Evolutionary conservation across 2,797 vertebrate species (phyloP).

Genomic region (Hydrocynus forskahlii): DNA sequence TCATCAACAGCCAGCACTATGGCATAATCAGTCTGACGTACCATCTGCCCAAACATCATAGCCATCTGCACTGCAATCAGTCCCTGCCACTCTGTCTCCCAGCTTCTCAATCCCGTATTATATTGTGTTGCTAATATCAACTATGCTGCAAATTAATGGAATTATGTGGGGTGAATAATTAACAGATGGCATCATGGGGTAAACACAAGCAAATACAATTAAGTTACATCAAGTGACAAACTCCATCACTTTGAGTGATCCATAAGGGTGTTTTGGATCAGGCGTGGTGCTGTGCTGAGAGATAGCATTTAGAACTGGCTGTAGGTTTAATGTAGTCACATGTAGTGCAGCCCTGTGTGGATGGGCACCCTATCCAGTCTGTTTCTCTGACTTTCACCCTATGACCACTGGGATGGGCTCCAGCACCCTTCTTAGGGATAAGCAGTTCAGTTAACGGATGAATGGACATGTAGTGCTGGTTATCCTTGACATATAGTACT

Average conservation of each 20-base stretch:
- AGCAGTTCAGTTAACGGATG: not conserved
- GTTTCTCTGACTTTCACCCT: no score
- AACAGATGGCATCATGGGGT: slow-evolving; percentile 75
- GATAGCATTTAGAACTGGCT: slow-evolving; percentile 29
- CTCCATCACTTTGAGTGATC: slow-evolving; percentile 63
- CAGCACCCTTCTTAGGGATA: no score
- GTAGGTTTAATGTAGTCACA: not conserved
- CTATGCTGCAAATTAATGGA: slow-evolving; percentile 76
- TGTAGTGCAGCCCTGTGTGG: not conserved
- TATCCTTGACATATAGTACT: slow-evolving; percentile 10
- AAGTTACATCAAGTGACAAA: slow-evolving; percentile 65
- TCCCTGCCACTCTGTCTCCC: slow-evolving; percentile 58
- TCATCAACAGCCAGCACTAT: slow-evolving; percentile 65
- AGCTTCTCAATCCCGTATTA: slow-evolving; percentile 64
- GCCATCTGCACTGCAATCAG: slow-evolving; percentile 76
- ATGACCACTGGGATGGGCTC: no score
- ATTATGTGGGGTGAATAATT: slow-evolving; percentile 73
- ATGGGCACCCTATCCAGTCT: no score
- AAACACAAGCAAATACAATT: slow-evolving; percentile 74
- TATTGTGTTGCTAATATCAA: slow-evolving; percentile 73
- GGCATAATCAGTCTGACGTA: slow-evolving; percentile 78
- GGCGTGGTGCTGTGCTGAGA: slow-evolving; percentile 54
- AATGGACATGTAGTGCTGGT: not conserved
- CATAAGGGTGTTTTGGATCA: slow-evolving; percentile 52
- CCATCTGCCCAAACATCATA: slow-evolving; percentile 77